Conservation (phyloP, 2,888 invertebrate species). For the Dendrolimus houi region DNA sequence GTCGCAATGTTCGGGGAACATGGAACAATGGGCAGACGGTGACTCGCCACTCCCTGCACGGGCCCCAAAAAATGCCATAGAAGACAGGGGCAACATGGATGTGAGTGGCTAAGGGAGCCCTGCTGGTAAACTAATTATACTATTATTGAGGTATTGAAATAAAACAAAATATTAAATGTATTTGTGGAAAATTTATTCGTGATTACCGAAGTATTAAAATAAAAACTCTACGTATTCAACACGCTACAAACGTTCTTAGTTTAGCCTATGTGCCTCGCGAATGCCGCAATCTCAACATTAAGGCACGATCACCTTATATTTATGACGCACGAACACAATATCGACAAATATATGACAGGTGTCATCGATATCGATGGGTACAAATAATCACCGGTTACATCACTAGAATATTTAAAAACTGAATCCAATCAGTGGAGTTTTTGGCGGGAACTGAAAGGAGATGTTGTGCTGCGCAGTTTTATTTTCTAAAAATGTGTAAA, state of each 20-base stretch:
- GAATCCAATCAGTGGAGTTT: no score
- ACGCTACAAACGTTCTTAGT: slow-evolving; percentile 1
- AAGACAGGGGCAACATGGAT: no score
- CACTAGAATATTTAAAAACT: neutral
- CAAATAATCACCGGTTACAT: neutral
- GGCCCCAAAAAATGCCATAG: no score
- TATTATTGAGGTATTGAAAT: no score
- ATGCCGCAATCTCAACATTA: slow-evolving; percentile 14
- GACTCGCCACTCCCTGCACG: no score
- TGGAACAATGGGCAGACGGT: no score
- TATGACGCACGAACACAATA: slow-evolving; percentile 4
- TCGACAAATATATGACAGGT: slow-evolving; percentile 1
- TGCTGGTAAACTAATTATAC: no score
- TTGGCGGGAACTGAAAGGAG: no score
- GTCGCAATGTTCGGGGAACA: no score
- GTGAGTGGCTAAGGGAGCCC: no score
- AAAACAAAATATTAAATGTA: slow-evolving; percentile 11
- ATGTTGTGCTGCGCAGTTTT: no score
- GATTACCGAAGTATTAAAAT: slow-evolving; percentile 62
- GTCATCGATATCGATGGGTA: slow-evolving; percentile 1
- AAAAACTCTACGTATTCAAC: slow-evolving; percentile 34
- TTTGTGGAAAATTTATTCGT: slow-evolving; percentile 68
- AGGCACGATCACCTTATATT: slow-evolving; percentile 20
- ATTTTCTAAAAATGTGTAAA: no score
- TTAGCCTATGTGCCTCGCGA: slow-evolving; percentile 9